Conservation (phyloP, 2,888 invertebrate genomes). For the Drosophila sordidapex region DNA sequence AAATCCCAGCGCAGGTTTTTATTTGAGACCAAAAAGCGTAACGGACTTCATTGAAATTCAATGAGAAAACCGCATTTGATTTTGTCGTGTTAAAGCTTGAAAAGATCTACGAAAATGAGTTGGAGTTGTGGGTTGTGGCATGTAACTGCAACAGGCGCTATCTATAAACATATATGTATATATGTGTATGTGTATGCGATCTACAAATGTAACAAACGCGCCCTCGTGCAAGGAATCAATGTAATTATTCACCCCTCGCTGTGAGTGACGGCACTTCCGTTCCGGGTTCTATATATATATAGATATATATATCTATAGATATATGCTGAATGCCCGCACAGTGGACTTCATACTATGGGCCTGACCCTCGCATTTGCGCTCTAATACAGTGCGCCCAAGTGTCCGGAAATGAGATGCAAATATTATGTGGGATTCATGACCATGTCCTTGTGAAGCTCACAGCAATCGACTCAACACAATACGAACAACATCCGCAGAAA, state of each 20-base stretch:
- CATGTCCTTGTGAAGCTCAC: slow-evolving; percentile 79
- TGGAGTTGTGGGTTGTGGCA: slow-evolving; percentile 17
- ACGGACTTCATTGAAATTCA: slow-evolving; percentile 62
- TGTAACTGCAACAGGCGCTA: slow-evolving; percentile 18
- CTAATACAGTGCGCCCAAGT: slow-evolving; percentile 72
- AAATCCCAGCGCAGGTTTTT: slow-evolving; percentile 40
- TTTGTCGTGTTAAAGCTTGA: slow-evolving; percentile 26
- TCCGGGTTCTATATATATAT: slow-evolving; percentile 40
- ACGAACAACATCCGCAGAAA: slow-evolving; percentile 24
- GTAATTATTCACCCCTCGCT: slow-evolving; percentile 74
- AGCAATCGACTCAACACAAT: slow-evolving; percentile 20
- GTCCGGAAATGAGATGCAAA: slow-evolving; percentile 85
- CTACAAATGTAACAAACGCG: slow-evolving; percentile 20
- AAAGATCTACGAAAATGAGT: slow-evolving; percentile 13
- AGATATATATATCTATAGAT: slow-evolving; percentile 7
- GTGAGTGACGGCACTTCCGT: slow-evolving; percentile 71
- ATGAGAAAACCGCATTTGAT: slow-evolving; percentile 59
- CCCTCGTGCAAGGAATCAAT: slow-evolving; percentile 57
- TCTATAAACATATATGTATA: background rate
- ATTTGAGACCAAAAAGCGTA: slow-evolving; percentile 54
- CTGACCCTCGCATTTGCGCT: slow-evolving; percentile 59
- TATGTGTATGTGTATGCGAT: background rate
- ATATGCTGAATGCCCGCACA: slow-evolving; percentile 52
- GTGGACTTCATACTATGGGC: slow-evolving; percentile 29
- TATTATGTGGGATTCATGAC: slow-evolving; percentile 84